Evolutionary conservation across 2,113 vertebrate species (phyloP).

Genomic region (Leiothrix lutea): DNA sequence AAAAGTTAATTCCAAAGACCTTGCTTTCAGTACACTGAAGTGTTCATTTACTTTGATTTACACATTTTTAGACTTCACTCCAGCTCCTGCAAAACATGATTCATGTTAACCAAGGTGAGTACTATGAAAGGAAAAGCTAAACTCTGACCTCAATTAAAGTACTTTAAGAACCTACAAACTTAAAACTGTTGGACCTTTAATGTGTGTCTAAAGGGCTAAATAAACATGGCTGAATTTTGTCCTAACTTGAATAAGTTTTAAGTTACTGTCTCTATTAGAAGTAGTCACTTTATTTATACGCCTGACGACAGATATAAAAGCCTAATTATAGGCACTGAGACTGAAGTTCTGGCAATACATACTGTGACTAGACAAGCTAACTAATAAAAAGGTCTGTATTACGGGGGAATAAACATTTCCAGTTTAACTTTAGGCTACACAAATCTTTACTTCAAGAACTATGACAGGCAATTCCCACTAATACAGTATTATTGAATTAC

Average conservation of each 20-base stretch:
- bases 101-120: not conserved
- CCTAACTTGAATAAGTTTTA: not conserved
- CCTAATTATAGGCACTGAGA: slow-evolving; percentile 12
- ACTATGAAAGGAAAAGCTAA: not conserved
- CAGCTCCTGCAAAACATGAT: not conserved
- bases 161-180: not conserved
- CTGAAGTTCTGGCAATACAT: not conserved
- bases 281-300: not conserved
- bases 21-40: not conserved
- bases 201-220: not conserved
- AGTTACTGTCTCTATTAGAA: not conserved
- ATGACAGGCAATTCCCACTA: not conserved
- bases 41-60: not conserved
- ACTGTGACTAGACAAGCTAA: not conserved
- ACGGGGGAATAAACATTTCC: not conserved
- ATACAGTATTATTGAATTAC: not conserved
- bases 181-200: not conserved
- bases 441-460: not conserved
- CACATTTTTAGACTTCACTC: not conserved
- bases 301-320: not conserved
- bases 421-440: not conserved
- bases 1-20: not conserved
- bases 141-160: not conserved
- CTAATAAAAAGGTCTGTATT: not conserved
- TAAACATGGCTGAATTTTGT: not conserved